Conservation (phyloP, 2,888 invertebrate genomes). For the Melanargia galathea region DNA sequence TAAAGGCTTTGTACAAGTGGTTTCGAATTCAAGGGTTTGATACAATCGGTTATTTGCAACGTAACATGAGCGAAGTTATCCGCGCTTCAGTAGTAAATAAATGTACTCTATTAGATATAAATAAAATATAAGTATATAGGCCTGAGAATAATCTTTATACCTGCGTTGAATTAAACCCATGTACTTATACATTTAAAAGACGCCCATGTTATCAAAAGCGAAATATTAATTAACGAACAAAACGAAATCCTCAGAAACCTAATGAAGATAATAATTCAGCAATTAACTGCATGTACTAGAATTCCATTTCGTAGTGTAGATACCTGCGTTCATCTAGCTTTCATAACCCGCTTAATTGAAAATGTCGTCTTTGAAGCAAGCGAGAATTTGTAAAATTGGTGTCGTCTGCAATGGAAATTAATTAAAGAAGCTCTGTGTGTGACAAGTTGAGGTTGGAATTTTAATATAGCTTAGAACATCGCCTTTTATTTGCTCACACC, state of each 20-base stretch:
- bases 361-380: conserved; percentile 30
- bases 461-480: conserved; percentile 21
- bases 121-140: too few relatives aligned
- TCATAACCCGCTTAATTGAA: conserved; percentile 18
- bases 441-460: conserved; percentile 22
- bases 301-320: background rate
- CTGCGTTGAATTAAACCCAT: too few relatives aligned
- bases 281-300: background rate
- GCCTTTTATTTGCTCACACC: conserved; percentile 1
- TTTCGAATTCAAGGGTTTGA: too few relatives aligned
- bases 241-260: background rate
- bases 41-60: too few relatives aligned
- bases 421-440: conserved; percentile 32
- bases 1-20: too few relatives aligned
- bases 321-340: background rate
- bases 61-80: too few relatives aligned
- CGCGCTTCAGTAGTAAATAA: too few relatives aligned
- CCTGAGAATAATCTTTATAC: too few relatives aligned
- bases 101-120: too few relatives aligned
- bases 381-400: conserved; percentile 34
- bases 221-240: background rate
- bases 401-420: conserved; percentile 32
- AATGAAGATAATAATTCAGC: background rate
- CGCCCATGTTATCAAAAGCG: background rate
- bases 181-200: too few relatives aligned